A percentile compares a stretch with the other conserved stretches of the same genome.
These are phyloP conservation scores for Nipponacmea schrenckii DNA, from an alignment of 2,888 invertebrate genomes.

Conservation along the genomic window DNA sequence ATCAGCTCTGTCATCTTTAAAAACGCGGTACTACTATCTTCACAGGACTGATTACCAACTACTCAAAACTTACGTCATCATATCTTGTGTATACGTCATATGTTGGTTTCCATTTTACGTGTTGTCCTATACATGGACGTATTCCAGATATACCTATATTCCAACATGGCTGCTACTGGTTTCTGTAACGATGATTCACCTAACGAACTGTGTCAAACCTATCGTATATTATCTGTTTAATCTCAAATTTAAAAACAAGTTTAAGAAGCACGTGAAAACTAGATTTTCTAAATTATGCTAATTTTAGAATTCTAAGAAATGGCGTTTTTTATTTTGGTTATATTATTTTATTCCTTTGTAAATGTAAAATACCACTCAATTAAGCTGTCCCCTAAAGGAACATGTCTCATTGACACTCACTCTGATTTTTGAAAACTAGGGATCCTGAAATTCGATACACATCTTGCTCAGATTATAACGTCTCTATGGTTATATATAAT, in stretches of 20 bases:
- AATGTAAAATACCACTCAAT: too few species aligned
- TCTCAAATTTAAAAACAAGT: conserved; percentile 15
- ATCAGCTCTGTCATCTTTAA: not conserved
- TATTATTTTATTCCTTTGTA: not conserved
- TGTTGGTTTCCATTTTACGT: conserved; percentile 47
- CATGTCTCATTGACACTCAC: too few species aligned
- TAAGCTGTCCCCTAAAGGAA: too few species aligned
- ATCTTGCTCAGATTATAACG: too few species aligned
- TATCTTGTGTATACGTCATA: conserved; percentile 32
- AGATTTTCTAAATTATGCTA: not conserved
- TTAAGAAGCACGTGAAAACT: not conserved
- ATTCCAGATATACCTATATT: conserved; percentile 31
- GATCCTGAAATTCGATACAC: too few species aligned
- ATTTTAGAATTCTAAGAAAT: not conserved
- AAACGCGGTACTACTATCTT: conserved; percentile 31
- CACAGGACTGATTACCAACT: conserved; percentile 36
- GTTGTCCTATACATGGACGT: conserved; percentile 35
- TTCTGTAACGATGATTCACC: conserved; percentile 27
- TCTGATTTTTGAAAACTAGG: too few species aligned
- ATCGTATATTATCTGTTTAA: conserved; percentile 26
- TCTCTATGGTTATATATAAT: too few species aligned
- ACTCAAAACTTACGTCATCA: conserved; percentile 37
- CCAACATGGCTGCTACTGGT: conserved; percentile 13
- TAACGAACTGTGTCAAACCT: conserved; percentile 31
- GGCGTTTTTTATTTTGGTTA: not conserved